Base-by-base conservation (phyloP, 2,888 invertebrate genomes). In the Eupsilia transversa region DNA sequence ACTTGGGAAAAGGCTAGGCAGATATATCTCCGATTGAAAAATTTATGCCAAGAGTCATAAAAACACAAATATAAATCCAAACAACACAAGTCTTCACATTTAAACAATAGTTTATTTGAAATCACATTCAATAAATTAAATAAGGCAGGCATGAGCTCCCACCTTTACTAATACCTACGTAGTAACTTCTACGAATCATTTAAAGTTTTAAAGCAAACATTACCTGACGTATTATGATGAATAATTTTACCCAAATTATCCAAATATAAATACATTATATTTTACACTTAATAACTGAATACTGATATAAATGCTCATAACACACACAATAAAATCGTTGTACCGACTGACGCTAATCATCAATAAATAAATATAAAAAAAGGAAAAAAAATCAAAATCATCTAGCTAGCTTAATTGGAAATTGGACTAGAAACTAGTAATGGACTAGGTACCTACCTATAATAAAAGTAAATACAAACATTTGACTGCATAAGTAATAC, bases 61-160 rank as follows among this genome's bases (percentile, higher is more conserved):
- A n/a, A n/a, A n/a, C n/a, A n/a, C n/a, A n/a, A n/a, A 72, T 35
- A 27, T n/a, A 17, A 12, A 56, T 46, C 30, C 3, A 41, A 64
- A 64, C 14, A 74, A 46, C 30, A 64, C 14, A 63, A 74, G 35
- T 9, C 23, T 61, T n/a, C 3, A 38, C 4, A 7, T 33, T 2
- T n/a, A 20, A 30, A 38, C 30, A 46, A 46, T 20, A 17, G 10
- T 65, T 74, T 74, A 57, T 65, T 74, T 57, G 5, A 30, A 73
- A 73, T 59, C 54, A 46, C 46, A 43, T 74, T 56, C 14, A 33
- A 30, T 33, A 2, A 46, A 64, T 63, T 43, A 61, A 23, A 35
- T 54, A 52, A 52, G 27, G 14, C 9, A 14, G 23, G 10, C 35
- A 30, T 52, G 10, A 41, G 0, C 4, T 35, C 12, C 20, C 56